Base-by-base conservation (phyloP, 2,113 vertebrate species). In the Tor tambroides region DNA sequence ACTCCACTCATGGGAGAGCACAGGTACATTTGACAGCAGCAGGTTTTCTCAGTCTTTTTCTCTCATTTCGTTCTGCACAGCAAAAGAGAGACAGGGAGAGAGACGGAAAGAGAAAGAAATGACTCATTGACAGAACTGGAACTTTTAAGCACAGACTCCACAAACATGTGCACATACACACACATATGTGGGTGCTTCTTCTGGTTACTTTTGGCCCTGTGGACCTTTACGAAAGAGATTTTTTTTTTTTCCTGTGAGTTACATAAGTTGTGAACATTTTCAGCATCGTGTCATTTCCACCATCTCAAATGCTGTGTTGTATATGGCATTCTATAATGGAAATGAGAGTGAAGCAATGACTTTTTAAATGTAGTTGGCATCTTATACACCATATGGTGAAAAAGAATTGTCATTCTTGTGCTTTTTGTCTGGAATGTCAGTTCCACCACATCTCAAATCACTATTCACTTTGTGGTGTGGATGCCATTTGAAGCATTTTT, bases 21-120 rank as follows among this genome's bases (percentile, higher is more conserved):
- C 79, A 81, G n/a, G 38, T 65, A 81, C 15, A 67, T 81, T 67
- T 81, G 80, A 81, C 72, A 76, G 72, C 80, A 81, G 80, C 59
- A 81, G 80, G n/a, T 28, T 81, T 65, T 65, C 59, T 46, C 80
- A 46, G 38, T 65, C n/a, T 46, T 67, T 81, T 46, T 46, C 38
- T 46, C n/a, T 81, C 59, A 12, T 81, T 80, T 61, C 23, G 1
- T 80, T 81, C 80, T 46, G 26, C 80, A 81, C 38, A 65, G 59
- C 80, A 67, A 65, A 63, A 41, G 41, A 41, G 65, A 80, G 28
- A 32, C 9, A 46, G 76, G 35, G 23, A 43, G 67, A n/a, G 46
- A 69, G 11, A 51, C 19, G 69, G 78, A 85, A 43, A 38, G 28
- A 82, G n/a, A 41, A 59, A 63, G 38, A 81, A 67, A 67, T 81